Percentiles rank a stretch among this genome's conserved stretches.
These are phyloP conservation scores for Acrossocheilus fasciatus DNA, from an alignment of 2,797 vertebrate genomes.

Conservation along the genomic window DNA sequence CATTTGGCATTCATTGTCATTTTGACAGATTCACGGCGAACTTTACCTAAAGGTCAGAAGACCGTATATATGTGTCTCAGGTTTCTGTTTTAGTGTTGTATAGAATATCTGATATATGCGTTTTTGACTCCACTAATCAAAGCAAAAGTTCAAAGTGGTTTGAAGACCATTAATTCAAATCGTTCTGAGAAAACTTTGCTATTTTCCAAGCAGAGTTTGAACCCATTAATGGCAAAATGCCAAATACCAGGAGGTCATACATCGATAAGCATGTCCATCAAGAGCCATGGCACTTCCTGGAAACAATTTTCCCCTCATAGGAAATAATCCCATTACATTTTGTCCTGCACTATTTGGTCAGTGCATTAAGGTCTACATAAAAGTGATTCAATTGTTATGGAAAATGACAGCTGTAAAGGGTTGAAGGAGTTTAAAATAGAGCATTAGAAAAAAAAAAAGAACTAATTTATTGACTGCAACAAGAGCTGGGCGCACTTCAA, in stretches of 20 bases:
- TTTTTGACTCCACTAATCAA: background rate
- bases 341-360: background rate
- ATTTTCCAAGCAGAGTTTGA: background rate
- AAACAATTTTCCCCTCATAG: background rate
- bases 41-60: background rate
- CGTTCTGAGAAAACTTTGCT: background rate
- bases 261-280: background rate
- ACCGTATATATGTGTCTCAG: background rate
- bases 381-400: background rate
- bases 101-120: background rate
- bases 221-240: constrained; percentile 9
- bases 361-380: background rate
- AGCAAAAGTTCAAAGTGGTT: background rate
- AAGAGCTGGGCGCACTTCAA: background rate
- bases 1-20: background rate
- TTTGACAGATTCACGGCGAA: background rate
- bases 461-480: background rate
- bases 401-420: background rate
- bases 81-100: background rate
- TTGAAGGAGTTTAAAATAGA: no score
- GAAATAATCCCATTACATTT: background rate
- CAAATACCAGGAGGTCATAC: constrained; percentile 6
- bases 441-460: background rate
- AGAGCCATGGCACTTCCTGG: background rate
- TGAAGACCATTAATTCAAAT: background rate